A percentile compares a stretch with the other conserved stretches of the same genome.
These are phyloP conservation scores for Ariolimax columbianus DNA, from an alignment of 2,888 invertebrate genomes.

Conservation along the genomic window DNA sequence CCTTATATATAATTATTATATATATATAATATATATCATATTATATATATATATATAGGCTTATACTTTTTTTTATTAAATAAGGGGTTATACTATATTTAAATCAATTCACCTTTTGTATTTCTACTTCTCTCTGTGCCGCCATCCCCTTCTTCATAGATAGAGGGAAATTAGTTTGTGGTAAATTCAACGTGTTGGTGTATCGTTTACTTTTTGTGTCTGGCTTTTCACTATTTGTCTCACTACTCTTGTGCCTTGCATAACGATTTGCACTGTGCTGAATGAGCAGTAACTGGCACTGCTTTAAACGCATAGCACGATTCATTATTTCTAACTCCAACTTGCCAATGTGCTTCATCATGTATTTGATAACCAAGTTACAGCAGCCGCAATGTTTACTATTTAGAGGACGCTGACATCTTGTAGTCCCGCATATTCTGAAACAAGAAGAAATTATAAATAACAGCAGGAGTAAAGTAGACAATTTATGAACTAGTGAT, in stretches of 20 bases:
- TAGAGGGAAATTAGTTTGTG: slow-evolving; percentile 73
- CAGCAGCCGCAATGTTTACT: slow-evolving; percentile 22
- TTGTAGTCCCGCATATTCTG: slow-evolving; percentile 52
- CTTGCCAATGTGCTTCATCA: no score
- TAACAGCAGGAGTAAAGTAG: no score
- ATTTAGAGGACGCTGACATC: slow-evolving; percentile 59
- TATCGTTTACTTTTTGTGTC: slow-evolving; percentile 64
- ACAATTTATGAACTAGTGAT: no score
- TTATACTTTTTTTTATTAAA: no score
- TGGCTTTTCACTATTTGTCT: slow-evolving; percentile 9
- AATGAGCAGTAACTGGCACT: neutral
- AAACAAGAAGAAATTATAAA: no score
- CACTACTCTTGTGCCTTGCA: neutral
- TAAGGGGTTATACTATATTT: no score
- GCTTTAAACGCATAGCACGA: neutral
- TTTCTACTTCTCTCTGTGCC: slow-evolving; percentile 66
- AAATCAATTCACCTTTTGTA: slow-evolving; percentile 70
- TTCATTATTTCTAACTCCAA: neutral
- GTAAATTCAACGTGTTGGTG: slow-evolving; percentile 73
- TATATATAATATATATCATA: no score
- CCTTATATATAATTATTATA: no score
- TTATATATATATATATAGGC: no score
- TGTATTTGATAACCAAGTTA: neutral
- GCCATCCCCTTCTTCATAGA: slow-evolving; percentile 71
- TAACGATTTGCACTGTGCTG: neutral